Base-by-base conservation (phyloP, 2,113 vertebrate genomes). In the Actenoides lindsayi region DNA sequence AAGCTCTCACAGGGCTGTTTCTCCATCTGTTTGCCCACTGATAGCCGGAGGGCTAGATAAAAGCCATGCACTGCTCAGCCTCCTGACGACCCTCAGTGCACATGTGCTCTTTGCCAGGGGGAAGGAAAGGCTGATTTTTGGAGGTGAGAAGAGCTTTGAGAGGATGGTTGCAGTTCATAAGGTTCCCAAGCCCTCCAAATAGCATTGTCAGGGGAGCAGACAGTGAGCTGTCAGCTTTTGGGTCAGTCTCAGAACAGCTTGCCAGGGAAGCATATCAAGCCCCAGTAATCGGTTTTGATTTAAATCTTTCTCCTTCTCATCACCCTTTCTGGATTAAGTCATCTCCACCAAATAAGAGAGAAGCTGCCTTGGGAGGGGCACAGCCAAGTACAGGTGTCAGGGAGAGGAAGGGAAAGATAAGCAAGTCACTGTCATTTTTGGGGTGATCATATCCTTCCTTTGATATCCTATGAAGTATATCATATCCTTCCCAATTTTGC, bases 231-330 rank as follows among this genome's bases (percentile, higher is more conserved):
- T 84, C 85, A 85, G 41, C 85, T 90, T 95, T 83, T 85, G 77
- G 76, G 83, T 87, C 94, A 86, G 44, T 48, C 93, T 89, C 90
- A 85, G 62, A 95, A 71, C 68, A 94, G 78, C 86, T 93, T 91
- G 91, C 91, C 87, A 94, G 92, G 50, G 73, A 94, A 94, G 89
- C 82, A 37, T 91, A 87, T 83, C 87, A 92, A 83, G 80, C 56
- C 42, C 65, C 74, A 73, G n/a, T 85, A 97, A 96, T 84, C 24
- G 1, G 65, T 74, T 95, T 92, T 94, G 90, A 93, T 96, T 87
- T 81, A 91, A 94, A 95, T 93, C 89, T 96, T 94, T 96, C 93
- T 95, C 81, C 89, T 95, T 89, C 87, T 94, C 83, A 53, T 88
- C 77, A 94, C 74, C 65, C 63, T 83, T 89, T 86, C 73, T 82